A percentile compares a stretch with the other conserved stretches of the same genome.
Conservation (phyloP, 2,113 vertebrate species). For the Nothoprocta perdicaria region DNA sequence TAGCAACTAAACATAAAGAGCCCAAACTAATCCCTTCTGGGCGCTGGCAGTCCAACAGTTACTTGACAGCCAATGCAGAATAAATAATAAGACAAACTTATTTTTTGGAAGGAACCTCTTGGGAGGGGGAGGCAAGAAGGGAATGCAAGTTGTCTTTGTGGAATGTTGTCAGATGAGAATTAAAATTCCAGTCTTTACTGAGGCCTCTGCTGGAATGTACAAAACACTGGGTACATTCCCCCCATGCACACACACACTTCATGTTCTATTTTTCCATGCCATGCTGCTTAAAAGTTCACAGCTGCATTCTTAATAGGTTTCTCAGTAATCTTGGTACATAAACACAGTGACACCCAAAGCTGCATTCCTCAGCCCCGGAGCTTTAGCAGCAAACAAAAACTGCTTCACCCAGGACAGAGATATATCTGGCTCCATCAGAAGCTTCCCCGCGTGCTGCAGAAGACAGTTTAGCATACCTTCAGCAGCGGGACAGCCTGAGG, state of each 20-base stretch:
- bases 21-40: not conserved
- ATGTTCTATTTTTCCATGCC: conserved; percentile 21
- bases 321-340: not conserved
- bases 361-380: not conserved
- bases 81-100: conserved; percentile 5
- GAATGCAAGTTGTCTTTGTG: conserved; percentile 18
- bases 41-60: not conserved
- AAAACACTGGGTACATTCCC: conserved; percentile 28
- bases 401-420: not conserved
- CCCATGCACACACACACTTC: not conserved
- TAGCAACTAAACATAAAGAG: conserved; percentile 12
- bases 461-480: not conserved
- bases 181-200: conserved; percentile 46
- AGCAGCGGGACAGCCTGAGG: not conserved
- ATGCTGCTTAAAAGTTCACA: conserved; percentile 1
- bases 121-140: not conserved
- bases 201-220: conserved; percentile 41
- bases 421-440: not conserved
- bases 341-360: not conserved
- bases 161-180: conserved; percentile 53
- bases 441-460: not conserved
- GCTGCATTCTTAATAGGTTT: not conserved
- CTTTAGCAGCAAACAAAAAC: not conserved
- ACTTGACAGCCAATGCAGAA: conserved; percentile 35
- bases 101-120: conserved; percentile 5